Conservation (phyloP, 2,797 vertebrate genomes). For the Mareca penelope region DNA sequence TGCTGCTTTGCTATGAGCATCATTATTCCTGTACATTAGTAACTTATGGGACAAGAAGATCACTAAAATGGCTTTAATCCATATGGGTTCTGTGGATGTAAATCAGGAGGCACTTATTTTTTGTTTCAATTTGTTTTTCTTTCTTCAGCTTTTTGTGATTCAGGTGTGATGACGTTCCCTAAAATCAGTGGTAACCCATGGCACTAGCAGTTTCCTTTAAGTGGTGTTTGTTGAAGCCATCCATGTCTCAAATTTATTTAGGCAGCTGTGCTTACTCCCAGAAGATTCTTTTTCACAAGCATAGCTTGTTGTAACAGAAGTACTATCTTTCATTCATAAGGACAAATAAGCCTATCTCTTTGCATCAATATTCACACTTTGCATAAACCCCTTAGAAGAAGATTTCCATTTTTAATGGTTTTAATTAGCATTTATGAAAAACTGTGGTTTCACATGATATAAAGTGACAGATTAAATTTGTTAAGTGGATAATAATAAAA, state of each 20-base stretch:
- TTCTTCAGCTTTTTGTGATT: not conserved
- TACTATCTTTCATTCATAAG: conserved; percentile 40
- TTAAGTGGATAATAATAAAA: conserved; percentile 76
- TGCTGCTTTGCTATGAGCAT: not conserved
- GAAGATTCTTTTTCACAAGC: conserved; percentile 7
- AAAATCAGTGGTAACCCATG: not conserved
- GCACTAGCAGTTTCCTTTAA: not conserved
- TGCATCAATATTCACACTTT: conserved; percentile 66
- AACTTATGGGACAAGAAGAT: not conserved
- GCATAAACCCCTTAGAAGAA: conserved; percentile 61
- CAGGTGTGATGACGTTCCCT: not conserved
- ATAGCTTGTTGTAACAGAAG: not conserved
- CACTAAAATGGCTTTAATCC: not conserved
- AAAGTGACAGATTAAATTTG: conserved; percentile 76
- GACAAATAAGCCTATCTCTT: conserved; percentile 56
- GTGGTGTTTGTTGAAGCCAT: not conserved
- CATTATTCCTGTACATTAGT: not conserved
- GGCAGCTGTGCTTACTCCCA: not conserved
- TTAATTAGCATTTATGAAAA: conserved; percentile 75
- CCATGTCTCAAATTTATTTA: not conserved
- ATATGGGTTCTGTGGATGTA: not conserved
- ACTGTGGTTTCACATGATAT: conserved; percentile 67
- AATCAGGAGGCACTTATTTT: not conserved
- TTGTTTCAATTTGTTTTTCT: not conserved
- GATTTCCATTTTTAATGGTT: conserved; percentile 74